These are phyloP conservation scores for Lithophane leautieri DNA, from an alignment of 2,888 invertebrate genomes.

Conservation along the genomic window DNA sequence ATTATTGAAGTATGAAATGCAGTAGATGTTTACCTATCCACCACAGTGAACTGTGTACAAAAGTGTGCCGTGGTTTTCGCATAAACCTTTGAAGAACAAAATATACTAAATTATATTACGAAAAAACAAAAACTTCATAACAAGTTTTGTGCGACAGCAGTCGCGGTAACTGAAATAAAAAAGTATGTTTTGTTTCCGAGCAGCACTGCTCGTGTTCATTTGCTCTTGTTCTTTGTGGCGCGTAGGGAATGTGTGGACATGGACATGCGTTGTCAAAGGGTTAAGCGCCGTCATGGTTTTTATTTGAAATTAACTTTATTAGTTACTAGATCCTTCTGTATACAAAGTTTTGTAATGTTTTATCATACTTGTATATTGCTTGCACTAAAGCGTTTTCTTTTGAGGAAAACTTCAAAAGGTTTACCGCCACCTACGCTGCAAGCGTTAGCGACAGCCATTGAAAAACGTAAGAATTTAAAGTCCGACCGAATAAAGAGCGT, in stretches of 20 bases:
- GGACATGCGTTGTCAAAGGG: not conserved
- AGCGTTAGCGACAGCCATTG: not conserved
- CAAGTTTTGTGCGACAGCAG: slow-evolving; percentile 16
- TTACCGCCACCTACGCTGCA: slow-evolving; percentile 27
- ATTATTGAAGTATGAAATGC: slow-evolving; percentile 12
- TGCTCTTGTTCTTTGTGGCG: not conserved
- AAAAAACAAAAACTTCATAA: slow-evolving; percentile 10
- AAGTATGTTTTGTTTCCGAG: slow-evolving; percentile 2
- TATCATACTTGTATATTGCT: not conserved
- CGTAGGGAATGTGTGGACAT: not conserved
- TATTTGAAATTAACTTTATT: not conserved
- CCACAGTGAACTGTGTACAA: not conserved
- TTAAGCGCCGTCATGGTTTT: not conserved
- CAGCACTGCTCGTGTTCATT: no score
- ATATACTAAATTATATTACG: not conserved
- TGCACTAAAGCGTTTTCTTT: slow-evolving; percentile 22
- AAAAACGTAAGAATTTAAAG: not conserved
- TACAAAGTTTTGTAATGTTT: not conserved
- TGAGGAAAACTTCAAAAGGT: slow-evolving; percentile 11
- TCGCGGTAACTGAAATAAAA: not conserved
- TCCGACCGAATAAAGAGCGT: not conserved
- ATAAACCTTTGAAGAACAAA: slow-evolving; percentile 1
- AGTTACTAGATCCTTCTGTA: not conserved
- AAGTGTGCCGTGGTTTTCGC: not conserved
- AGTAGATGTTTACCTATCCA: not conserved